Evolutionary conservation across 2,113 vertebrate genomes (phyloP).

Genomic region (Antigone vipio): DNA sequence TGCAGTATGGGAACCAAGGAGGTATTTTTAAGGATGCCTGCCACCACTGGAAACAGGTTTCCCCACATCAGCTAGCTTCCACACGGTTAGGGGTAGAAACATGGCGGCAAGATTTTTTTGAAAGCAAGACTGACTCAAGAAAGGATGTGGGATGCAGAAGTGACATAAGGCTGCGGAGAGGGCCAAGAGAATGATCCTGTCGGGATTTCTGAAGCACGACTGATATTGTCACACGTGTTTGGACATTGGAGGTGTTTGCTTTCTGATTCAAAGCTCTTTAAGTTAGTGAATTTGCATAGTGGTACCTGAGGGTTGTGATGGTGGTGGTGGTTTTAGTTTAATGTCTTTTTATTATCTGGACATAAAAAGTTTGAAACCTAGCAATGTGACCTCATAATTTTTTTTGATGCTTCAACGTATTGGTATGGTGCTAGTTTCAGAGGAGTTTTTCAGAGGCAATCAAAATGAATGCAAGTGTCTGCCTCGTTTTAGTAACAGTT

Average conservation of each 20-base stretch:
- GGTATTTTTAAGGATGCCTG: not conserved
- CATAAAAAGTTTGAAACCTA: not conserved
- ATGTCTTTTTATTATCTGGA: not conserved
- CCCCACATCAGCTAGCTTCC: not conserved
- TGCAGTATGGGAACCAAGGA: not conserved
- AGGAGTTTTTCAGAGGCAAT: not conserved
- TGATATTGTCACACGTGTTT: rapidly evolving
- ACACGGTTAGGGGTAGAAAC: not conserved
- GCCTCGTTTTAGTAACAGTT: not conserved
- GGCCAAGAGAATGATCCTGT: not conserved
- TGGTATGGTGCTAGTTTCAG: not conserved
- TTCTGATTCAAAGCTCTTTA: not conserved
- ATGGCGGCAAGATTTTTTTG: not conserved
- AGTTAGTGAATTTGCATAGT: not conserved
- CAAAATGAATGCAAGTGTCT: not conserved
- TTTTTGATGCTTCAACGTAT: not conserved
- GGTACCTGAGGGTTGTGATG: not conserved
- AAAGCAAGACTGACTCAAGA: not conserved
- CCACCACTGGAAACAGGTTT: not conserved
- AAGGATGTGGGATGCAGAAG: not conserved
- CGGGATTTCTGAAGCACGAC: not conserved
- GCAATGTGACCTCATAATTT: not conserved
- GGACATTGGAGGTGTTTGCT: not conserved
- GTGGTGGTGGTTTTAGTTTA: not conserved
- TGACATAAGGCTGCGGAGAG: not conserved